Base-by-base conservation (phyloP, 2,113 vertebrate species). In the Tyto alba region DNA sequence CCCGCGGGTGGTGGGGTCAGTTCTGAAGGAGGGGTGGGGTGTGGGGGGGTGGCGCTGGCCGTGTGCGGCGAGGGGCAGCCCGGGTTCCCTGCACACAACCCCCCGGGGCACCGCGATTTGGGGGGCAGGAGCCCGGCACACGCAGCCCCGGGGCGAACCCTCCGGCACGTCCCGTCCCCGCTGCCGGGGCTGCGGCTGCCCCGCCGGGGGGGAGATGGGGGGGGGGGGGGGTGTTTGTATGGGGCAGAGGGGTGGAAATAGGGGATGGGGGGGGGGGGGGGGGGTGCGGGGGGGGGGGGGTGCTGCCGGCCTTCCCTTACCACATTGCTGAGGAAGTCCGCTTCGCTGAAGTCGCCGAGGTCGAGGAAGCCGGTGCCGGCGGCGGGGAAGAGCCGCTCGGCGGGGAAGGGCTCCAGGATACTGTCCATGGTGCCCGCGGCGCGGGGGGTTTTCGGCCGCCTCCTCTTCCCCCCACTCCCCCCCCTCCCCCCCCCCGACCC, bases 251-350 rank as follows among this genome's bases (percentile, higher is more conserved):
- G n/a, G n/a, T n/a, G n/a, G n/a, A n/a, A n/a, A n/a, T n/a, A n/a
- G n/a, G n/a, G n/a, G n/a, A n/a, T n/a, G 8, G 23, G 20, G 25
- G 29, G 43, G 16, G 26, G 47, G n/a, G 15, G 55, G 50, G 27
- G n/a, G n/a, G n/a, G n/a, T n/a, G n/a, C n/a, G n/a, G 36, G 18
- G 13, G 32, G 36, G 17, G 32, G 16, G 12, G 29, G 8, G n/a
- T 29, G 40, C 66, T 23, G 82, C 57, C 86, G 23, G n/a, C 78
- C 20, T 72, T 83, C 77, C 88, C 98, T 96, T 98, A 99, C 98
- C 98, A 98, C 98, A 98, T 98, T 99, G 97, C 96, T 98, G 96
- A 99, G 98, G 93, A 99, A 99, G 97, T 99, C 98, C 64, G 98
- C 98, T 95, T 99, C 98, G 96, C 98, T 98, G 96, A 99, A 97